These are phyloP conservation scores for Galeruca laticollis DNA, from an alignment of 2,888 invertebrate species.

Conservation along the genomic window DNA sequence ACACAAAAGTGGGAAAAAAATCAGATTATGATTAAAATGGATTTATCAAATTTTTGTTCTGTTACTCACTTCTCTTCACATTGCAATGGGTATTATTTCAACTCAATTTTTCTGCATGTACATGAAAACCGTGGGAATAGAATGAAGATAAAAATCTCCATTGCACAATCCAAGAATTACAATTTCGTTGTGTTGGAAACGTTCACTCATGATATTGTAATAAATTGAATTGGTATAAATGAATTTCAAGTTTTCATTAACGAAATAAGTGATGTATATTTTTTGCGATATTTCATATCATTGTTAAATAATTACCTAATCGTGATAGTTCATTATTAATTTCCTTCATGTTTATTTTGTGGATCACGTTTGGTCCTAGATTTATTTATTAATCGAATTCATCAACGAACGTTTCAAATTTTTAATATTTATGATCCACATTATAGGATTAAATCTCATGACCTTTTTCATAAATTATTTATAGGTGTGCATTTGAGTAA, in stretches of 20 bases:
- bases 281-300: not conserved
- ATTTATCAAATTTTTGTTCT: too few species aligned
- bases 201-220: not conserved
- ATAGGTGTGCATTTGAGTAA: not conserved
- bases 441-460: not conserved
- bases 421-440: not conserved
- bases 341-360: not conserved
- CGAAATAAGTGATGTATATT: not conserved
- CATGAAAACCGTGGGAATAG: not conserved
- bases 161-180: not conserved
- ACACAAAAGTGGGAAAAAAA: too few species aligned
- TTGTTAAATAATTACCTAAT: constrained; percentile 2
- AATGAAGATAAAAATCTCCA: not conserved
- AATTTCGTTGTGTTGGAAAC: not conserved
- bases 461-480: not conserved
- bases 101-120: not conserved
- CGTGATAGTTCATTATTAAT: not conserved
- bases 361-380: not conserved
- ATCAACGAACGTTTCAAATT: not conserved
- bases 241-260: not conserved
- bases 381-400: not conserved
- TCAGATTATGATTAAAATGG: too few species aligned
- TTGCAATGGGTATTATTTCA: too few species aligned
- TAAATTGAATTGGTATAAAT: not conserved
- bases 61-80: too few species aligned